phyloP scores from a whole-genome alignment of 2,888 invertebrate genomes.

The Quadroppia sp. region DNA sequence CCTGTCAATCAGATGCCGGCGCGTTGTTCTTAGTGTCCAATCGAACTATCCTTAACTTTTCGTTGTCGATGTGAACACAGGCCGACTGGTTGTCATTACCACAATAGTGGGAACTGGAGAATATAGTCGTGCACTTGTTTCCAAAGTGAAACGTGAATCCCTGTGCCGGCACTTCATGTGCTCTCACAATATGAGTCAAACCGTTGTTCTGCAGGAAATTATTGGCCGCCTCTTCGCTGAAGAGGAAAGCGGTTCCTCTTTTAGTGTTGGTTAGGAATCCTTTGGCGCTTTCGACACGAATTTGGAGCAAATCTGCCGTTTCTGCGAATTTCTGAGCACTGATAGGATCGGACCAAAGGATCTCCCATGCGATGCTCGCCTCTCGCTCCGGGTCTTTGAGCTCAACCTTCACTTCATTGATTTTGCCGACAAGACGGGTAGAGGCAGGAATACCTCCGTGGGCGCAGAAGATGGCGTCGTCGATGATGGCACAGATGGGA shows the following conservation, averaged over 20 bases:
- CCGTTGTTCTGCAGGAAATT: slow-evolving; percentile 64
- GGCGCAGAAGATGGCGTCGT: slow-evolving; percentile 69
- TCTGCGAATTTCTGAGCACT: slow-evolving; percentile 40
- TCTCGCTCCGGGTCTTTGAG: slow-evolving; percentile 64
- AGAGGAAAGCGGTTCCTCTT: slow-evolving; percentile 69
- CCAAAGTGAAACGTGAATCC: slow-evolving; percentile 59
- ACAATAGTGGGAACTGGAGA: slow-evolving; percentile 70
- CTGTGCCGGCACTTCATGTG: slow-evolving; percentile 67
- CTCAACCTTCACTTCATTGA: slow-evolving; percentile 65
- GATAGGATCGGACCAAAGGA: slow-evolving; percentile 67
- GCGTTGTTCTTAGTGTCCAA: slow-evolving; percentile 55
- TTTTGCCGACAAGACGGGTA: slow-evolving; percentile 49
- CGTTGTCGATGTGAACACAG: slow-evolving; percentile 63
- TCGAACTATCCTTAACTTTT: slow-evolving; percentile 63
- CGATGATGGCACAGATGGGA: slow-evolving; percentile 69
- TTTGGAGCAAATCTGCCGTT: slow-evolving; percentile 33
- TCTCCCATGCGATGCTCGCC: slow-evolving; percentile 70
- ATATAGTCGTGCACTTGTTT: slow-evolving; percentile 66
- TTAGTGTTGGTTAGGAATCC: slow-evolving; percentile 66
- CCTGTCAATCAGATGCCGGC: slow-evolving; percentile 3
- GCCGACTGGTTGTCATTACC: slow-evolving; percentile 69
- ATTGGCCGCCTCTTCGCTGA: slow-evolving; percentile 64
- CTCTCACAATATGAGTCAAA: slow-evolving; percentile 67
- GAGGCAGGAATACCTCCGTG: slow-evolving; percentile 71
- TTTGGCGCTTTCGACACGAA: background rate